Percentiles rank a stretch among this genome's conserved stretches.
Evolutionary conservation across 1,140 invertebrate genomes (phyloP).

Genomic region (Pemphigus obesinymphae): DNA sequence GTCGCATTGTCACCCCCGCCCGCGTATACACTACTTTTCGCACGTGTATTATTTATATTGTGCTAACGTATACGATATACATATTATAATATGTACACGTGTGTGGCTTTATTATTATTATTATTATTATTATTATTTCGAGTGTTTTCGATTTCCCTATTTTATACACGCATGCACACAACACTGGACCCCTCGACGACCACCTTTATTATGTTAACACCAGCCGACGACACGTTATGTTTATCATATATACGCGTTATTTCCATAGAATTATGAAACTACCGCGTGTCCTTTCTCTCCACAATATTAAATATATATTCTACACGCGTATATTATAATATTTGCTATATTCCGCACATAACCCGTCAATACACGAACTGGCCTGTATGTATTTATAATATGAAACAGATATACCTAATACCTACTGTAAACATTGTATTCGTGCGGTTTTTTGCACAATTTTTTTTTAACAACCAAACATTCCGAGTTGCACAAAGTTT

Average conservation of each 20-base stretch:
- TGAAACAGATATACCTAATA: no score
- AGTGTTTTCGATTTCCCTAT: conserved; percentile 19
- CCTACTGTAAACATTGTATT: no score
- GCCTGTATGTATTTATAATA: no score
- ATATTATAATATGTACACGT: not conserved
- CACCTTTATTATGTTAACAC: conserved; percentile 26
- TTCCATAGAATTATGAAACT: not conserved
- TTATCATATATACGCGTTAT: not conserved
- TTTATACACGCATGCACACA: not conserved
- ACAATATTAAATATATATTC: no score
- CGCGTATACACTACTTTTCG: not conserved
- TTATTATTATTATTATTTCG: conserved; percentile 12
- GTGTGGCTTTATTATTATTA: conserved; percentile 30
- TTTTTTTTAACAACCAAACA: no score
- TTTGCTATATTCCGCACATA: no score
- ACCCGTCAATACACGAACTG: no score
- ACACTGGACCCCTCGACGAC: not conserved
- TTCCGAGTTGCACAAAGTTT: no score
- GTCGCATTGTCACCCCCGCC: not conserved
- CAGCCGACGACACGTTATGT: not conserved
- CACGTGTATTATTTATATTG: not conserved
- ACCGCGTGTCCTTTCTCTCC: no score
- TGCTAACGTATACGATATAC: not conserved
- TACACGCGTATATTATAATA: no score
- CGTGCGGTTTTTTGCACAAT: no score